Base-by-base conservation (phyloP, 2,797 vertebrate genomes). In the Parauchenoglanis ngamensis region DNA sequence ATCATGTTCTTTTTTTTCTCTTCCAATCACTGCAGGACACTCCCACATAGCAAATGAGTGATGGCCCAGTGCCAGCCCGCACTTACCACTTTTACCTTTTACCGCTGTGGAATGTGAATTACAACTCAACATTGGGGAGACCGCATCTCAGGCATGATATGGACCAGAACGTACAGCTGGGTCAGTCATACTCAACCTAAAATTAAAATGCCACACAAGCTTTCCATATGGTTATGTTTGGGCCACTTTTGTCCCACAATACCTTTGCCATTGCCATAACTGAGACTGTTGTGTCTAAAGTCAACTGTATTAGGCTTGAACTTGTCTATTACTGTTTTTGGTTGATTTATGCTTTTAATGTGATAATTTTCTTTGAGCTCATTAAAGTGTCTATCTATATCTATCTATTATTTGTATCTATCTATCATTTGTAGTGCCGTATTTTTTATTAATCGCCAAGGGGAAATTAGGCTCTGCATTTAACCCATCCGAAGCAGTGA, bases 101-200 rank as follows among this genome's bases (percentile, higher is more conserved):
- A 83, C 59, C 80, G 11, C 82, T 70, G 49, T 84, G 82, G 82
- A 84, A 84, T 84, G 82, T 72, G 82, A 84, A 70, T 84, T 83
- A 56, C 82, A 83, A 54, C 65, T 83, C 46, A 52, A 56, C 65
- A 83, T 35, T 84, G 46, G 49, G 67, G 31, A 84, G 82, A 84
- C 82, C 82, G 23, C 82, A 72, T 84, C 82, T 84, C 82, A 35
- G 83, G 83, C 67, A 84, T 73, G 67, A 84, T 84, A 73, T 73
- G 83, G 65, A 84, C 83, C 83, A 84, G 67, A 84, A 73, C 67
- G 6, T 44, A 73, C 35, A 84, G 54, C 68, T 40, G 67, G 83
- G 83, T 84, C 83, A 84, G 52, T 56, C 54, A 57, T 40, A 25
- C 52, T 70, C 82, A 72, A 67, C 11, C 52, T 57, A 40, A 56